Conservation (phyloP, 2,888 invertebrate genomes). For the Plusia festucae region DNA sequence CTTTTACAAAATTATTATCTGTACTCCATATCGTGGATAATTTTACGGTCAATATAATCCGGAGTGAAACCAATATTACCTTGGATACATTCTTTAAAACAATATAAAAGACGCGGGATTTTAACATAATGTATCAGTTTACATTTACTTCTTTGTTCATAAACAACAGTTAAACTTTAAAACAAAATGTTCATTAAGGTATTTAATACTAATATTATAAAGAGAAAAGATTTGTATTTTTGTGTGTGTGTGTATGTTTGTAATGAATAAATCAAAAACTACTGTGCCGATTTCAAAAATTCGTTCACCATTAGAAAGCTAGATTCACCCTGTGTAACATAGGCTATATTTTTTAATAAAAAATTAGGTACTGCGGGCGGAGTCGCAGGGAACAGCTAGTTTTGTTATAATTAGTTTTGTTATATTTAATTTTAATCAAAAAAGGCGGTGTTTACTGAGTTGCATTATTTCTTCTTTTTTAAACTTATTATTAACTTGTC, state of each 20-base stretch:
- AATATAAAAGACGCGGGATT: conserved; percentile 50
- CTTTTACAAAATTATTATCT: conserved; percentile 30
- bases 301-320: no score
- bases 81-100: conserved; percentile 37
- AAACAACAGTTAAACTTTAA: conserved; percentile 16
- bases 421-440: neutral
- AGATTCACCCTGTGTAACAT: no score
- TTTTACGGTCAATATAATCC: conserved; percentile 46
- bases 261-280: no score
- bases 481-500: no score
- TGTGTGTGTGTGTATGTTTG: no score
- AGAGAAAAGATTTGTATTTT: no score
- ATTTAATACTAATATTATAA: conserved; percentile 10
- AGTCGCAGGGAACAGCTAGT: no score
- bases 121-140: conserved; percentile 42
- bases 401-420: neutral
- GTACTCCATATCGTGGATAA: conserved; percentile 42
- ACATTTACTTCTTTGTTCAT: conserved; percentile 5
- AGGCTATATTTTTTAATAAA: no score
- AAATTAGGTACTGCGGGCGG: no score
- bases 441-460: no score
- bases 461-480: no score
- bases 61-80: conserved; percentile 55
- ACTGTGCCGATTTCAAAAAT: no score
- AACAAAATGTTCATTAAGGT: conserved; percentile 53